Percentiles rank a stretch among this genome's conserved stretches.
Evolutionary conservation across 2,888 invertebrate genomes (phyloP).

Genomic region (Pandemis heparana): DNA sequence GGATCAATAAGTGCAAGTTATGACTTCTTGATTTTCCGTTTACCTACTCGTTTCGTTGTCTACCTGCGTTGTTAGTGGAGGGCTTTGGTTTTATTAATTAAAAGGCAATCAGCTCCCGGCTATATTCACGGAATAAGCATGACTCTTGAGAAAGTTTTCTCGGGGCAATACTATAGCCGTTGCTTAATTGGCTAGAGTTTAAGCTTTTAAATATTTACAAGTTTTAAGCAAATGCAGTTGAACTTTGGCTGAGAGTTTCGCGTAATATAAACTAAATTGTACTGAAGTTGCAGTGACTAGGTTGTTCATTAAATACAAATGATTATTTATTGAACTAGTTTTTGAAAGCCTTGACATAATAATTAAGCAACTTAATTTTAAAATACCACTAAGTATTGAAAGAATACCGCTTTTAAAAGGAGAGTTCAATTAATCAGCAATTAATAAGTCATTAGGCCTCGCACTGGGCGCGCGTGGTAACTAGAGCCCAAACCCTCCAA

Average conservation of each 20-base stretch:
- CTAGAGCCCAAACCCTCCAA: no score
- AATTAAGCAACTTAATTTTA: background rate
- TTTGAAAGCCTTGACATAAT: background rate
- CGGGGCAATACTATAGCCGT: slow-evolving; percentile 63
- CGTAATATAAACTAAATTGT: slow-evolving; percentile 57
- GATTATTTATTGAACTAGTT: background rate
- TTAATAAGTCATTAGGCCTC: background rate
- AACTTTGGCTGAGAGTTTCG: slow-evolving; percentile 61
- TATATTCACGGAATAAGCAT: slow-evolving; percentile 62
- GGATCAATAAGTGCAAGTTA: slow-evolving; percentile 17
- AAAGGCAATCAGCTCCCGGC: slow-evolving; percentile 70
- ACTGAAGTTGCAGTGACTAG: background rate
- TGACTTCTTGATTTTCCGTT: slow-evolving; percentile 3
- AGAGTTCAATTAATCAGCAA: background rate
- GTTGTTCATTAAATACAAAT: background rate
- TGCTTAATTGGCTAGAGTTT: slow-evolving; percentile 78
- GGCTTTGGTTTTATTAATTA: slow-evolving; percentile 53
- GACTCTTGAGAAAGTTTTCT: slow-evolving; percentile 64
- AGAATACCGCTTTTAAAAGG: background rate
- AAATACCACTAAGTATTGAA: background rate
- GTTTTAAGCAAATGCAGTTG: slow-evolving; percentile 71
- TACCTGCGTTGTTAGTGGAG: slow-evolving; percentile 16
- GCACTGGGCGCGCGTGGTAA: no score
- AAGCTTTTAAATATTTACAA: slow-evolving; percentile 64
- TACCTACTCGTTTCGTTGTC: slow-evolving; percentile 11